These are phyloP conservation scores for Hydra vulgaris DNA, from an alignment of 30 jellyfish, hydroid and myxozoan species.

Conservation along the genomic window DNA sequence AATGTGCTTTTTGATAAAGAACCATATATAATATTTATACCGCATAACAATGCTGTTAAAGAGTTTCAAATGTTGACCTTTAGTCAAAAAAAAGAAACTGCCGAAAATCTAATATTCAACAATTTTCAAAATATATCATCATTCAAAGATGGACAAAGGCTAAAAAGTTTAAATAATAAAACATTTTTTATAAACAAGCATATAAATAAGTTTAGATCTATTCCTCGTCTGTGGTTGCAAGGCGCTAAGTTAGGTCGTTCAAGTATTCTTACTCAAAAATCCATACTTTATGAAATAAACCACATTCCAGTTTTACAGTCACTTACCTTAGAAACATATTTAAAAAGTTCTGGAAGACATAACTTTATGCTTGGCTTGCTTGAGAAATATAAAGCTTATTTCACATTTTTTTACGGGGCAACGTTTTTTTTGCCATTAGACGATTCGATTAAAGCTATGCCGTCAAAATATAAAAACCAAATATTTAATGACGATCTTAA, in stretches of 20 bases:
- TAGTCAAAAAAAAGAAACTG: not conserved
- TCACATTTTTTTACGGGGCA: slow-evolving; percentile 16
- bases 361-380: not conserved
- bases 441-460: slow-evolving; percentile 3
- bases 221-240: not conserved
- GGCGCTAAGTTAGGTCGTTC: not conserved
- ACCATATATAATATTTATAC: slow-evolving; percentile 3
- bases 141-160: slow-evolving; percentile 2
- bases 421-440: slow-evolving; percentile 18
- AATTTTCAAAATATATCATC: not conserved
- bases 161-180: not conserved
- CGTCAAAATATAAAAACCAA: not conserved
- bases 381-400: slow-evolving; percentile 3
- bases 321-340: not conserved
- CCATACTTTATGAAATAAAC: not conserved
- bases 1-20: slow-evolving; percentile 9
- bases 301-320: not conserved
- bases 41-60: not conserved
- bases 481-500: slow-evolving; percentile 3
- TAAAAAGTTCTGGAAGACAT: slow-evolving; percentile 6
- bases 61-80: not conserved
- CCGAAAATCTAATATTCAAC: not conserved
- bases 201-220: not conserved
- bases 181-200: not conserved
- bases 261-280: not conserved